Percentiles rank a stretch among this genome's conserved stretches.
Evolutionary conservation across 2,113 vertebrate genomes (phyloP).

Genomic region (Hyperoodon ampullatus): DNA sequence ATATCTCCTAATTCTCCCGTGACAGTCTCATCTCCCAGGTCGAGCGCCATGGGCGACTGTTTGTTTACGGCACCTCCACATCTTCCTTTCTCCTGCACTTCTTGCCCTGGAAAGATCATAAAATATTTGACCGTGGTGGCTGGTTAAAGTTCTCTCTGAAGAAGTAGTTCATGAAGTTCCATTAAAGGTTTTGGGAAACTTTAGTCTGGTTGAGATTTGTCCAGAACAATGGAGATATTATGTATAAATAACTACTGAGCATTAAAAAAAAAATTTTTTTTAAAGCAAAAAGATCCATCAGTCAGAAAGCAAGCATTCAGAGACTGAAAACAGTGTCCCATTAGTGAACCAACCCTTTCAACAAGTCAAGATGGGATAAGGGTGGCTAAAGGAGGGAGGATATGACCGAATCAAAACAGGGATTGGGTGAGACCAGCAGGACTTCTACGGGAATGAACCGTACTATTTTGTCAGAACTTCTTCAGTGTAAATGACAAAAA

Average conservation of each 20-base stretch:
- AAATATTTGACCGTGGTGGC: neutral
- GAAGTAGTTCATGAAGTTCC: constrained; percentile 30
- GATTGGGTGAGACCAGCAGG: rapidly evolving
- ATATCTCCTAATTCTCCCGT: constrained; percentile 37
- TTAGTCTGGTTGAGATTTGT: constrained; percentile 34
- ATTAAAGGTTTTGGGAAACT: constrained; percentile 31
- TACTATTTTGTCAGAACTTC: neutral
- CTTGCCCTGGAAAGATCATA: constrained; percentile 7
- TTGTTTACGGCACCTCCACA: neutral
- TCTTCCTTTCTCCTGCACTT: constrained; percentile 15
- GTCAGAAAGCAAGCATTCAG: neutral
- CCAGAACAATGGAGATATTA: constrained; percentile 18
- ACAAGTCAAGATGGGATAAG: rapidly evolving
- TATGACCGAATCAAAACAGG: rapidly evolving
- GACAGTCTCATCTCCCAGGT: constrained; percentile 72
- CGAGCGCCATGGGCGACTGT: constrained; percentile 35
- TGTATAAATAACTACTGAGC: neutral
- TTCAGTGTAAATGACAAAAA: neutral
- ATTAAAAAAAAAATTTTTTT: neutral
- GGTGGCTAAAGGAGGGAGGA: neutral
- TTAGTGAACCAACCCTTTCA: neutral
- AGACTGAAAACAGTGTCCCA: neutral
- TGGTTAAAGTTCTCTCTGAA: constrained; percentile 12
- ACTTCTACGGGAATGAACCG: rapidly evolving
- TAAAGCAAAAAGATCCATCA: neutral